Percentiles rank a stretch among this genome's conserved stretches.
phyloP scores from a whole-genome alignment of 2,113 vertebrate species.

The Pyxicephalus adspersus region DNA sequence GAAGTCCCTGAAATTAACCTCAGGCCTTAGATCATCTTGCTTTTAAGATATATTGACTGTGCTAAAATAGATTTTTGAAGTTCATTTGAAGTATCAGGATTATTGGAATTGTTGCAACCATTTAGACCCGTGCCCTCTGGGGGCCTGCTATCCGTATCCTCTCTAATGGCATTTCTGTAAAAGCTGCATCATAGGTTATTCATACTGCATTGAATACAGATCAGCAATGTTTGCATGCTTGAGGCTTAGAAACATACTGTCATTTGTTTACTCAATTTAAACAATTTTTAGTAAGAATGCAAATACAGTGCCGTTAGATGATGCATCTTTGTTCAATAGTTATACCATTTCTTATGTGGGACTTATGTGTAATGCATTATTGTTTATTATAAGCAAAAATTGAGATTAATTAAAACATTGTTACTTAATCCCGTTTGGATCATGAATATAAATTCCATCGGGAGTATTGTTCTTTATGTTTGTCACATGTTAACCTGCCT shows the following conservation, averaged over 20 bases:
- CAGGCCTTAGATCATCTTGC: background rate
- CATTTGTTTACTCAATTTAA: background rate
- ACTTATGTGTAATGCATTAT: too few relatives aligned
- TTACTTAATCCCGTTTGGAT: too few relatives aligned
- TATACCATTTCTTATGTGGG: too few relatives aligned
- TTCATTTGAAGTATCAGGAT: background rate
- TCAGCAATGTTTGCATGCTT: background rate
- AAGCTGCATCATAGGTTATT: background rate
- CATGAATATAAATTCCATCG: too few relatives aligned
- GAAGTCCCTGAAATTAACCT: background rate
- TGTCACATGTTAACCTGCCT: too few relatives aligned
- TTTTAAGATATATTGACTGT: background rate
- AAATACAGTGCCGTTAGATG: background rate
- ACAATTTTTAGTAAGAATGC: background rate
- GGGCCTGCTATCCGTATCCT: slow-evolving; percentile 4
- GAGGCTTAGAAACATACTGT: background rate
- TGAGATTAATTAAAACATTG: too few relatives aligned
- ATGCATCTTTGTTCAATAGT: too few relatives aligned
- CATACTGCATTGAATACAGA: slow-evolving; percentile 1
- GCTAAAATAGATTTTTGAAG: background rate
- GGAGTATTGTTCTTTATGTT: too few relatives aligned
- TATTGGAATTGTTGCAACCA: slow-evolving; percentile 10
- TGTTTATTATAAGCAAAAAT: too few relatives aligned
- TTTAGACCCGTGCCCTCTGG: background rate
- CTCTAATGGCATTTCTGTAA: slow-evolving; percentile 16